phyloP scores from a whole-genome alignment of 2,797 vertebrate genomes.

The Rousettus madagascariensis region DNA sequence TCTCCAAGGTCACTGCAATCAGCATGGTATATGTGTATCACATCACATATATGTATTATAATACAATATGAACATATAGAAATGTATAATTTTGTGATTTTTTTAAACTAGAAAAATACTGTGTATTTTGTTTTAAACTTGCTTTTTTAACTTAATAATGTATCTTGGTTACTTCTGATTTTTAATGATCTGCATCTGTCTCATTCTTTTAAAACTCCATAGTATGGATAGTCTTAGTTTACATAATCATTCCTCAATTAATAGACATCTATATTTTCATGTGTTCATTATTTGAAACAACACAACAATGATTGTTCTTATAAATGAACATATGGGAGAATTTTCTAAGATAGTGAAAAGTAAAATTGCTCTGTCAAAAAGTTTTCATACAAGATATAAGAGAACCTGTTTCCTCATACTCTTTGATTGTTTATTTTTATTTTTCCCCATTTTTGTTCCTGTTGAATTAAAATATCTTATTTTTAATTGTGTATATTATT shows the following conservation, averaged over 20 bases:
- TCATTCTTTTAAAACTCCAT: background rate
- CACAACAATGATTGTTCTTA: background rate
- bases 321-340: background rate
- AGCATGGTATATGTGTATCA: background rate
- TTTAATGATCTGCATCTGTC: background rate
- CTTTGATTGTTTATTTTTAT: background rate
- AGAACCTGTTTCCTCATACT: background rate
- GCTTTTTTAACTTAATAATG: background rate
- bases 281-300: background rate
- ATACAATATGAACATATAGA: background rate
- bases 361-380: background rate
- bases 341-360: background rate
- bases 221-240: background rate
- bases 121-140: background rate
- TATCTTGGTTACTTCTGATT: background rate
- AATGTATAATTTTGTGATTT: background rate
- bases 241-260: background rate
- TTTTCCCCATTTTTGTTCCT: background rate
- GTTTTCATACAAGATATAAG: background rate
- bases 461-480: background rate
- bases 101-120: background rate
- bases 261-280: background rate
- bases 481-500: background rate
- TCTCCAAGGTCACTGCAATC: background rate
- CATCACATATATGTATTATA: background rate